Evolutionary conservation across 2,797 vertebrate genomes (phyloP).

Genomic region (Scolopax rusticola): DNA sequence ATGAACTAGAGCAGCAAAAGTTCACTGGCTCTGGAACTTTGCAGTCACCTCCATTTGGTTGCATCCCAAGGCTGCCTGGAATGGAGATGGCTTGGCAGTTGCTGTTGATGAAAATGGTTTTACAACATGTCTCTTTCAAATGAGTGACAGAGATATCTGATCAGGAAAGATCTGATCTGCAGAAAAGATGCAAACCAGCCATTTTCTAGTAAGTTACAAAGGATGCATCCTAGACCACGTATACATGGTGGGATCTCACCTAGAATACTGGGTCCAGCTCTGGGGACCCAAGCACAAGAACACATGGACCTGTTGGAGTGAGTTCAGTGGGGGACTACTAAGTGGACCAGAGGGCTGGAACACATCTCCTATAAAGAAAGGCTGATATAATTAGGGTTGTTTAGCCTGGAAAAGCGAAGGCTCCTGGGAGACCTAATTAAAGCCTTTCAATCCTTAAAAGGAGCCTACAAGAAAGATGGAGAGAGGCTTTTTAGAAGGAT

Average conservation of each 20-base stretch:
- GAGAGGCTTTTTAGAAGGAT: not conserved
- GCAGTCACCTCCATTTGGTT: not conserved
- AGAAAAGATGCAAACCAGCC: not conserved
- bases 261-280: not conserved
- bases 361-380: not conserved
- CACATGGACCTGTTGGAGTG: not conserved
- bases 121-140: not conserved
- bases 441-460: not conserved
- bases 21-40: not conserved
- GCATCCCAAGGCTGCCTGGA: not conserved
- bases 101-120: not conserved
- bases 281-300: not conserved
- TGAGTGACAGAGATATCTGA: not conserved
- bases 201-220: not conserved
- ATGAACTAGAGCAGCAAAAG: not conserved
- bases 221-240: not conserved
- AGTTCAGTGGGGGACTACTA: not conserved
- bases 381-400: not conserved
- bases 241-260: not conserved
- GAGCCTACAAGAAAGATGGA: not conserved
- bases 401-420: not conserved
- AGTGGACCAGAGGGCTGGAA: not conserved
- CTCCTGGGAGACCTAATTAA: fast-evolving
- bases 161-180: not conserved
- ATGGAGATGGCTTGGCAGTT: not conserved